A percentile compares a stretch with the other conserved stretches of the same genome.
phyloP scores from a whole-genome alignment of 2,888 invertebrate species.

The Andrena bicolor region DNA sequence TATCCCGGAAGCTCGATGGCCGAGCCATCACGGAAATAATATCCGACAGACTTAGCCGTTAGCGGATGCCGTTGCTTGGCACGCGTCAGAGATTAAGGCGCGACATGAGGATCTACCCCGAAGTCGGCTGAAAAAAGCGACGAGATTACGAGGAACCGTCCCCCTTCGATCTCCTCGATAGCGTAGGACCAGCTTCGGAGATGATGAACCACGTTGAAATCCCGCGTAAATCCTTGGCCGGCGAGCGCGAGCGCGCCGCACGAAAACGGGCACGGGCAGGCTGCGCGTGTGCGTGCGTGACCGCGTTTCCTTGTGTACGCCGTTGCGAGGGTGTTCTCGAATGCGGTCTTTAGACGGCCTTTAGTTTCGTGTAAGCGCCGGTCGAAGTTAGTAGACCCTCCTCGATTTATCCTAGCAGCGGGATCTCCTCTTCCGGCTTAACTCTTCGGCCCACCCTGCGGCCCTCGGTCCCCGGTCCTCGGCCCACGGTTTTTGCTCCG shows the following conservation, averaged over 20 bases:
- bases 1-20: too few relatives aligned
- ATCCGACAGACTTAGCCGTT: conserved; percentile 11
- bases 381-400: conserved; percentile 63
- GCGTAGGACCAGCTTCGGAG: conserved; percentile 64
- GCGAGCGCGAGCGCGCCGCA: conserved; percentile 6
- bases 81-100: conserved; percentile 61
- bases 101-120: conserved; percentile 54
- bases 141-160: conserved; percentile 52
- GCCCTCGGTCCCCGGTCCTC: neutral
- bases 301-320: conserved; percentile 50
- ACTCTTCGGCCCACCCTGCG: conserved; percentile 30
- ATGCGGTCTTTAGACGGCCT: conserved; percentile 67
- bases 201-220: conserved; percentile 66
- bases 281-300: conserved; percentile 25
- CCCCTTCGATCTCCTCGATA: conserved; percentile 42
- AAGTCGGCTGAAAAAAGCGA: conserved; percentile 46
- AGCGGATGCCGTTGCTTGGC: conserved; percentile 44
- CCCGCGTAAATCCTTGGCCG: conserved; percentile 65
- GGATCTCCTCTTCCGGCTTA: conserved; percentile 66
- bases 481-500: neutral
- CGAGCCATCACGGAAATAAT: neutral
- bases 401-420: conserved; percentile 36
- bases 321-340: conserved; percentile 71
- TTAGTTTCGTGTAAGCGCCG: conserved; percentile 70
- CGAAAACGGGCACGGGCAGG: conserved; percentile 2